Evolutionary conservation across 2,888 invertebrate genomes (phyloP), one percentile per base, ranked within the genome.

Genomic region (Hipparchia sbordonii): DNA sequence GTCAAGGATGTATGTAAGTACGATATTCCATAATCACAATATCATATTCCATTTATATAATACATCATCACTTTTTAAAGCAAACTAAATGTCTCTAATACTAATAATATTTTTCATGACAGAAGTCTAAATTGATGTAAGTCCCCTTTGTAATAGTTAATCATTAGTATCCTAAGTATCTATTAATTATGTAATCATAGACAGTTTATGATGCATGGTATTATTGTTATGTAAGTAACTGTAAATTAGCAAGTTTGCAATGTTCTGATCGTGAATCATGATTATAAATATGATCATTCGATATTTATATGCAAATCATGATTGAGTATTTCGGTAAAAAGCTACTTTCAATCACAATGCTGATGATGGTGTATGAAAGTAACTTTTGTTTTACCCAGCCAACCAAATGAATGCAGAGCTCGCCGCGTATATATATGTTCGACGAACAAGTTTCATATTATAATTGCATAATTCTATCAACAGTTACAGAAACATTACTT

Each of bases 1-100:
- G 66, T 72, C 79, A 68, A 78, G 80, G 80, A 80, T 73, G 69
- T 74, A 76, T 71, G 80, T 81, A 76, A 81, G 80, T 80, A 76
- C 73, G 68, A 71, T 69, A 61, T 71, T 63, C 59, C 68, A 63
- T 69, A 66, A 45, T 48, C 69, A 71, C 75, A 52, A 63, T 69
- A 51, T 67, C 75, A 73, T 70, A 52, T 73, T 66, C 62, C 69
- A 69, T 69, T 60, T 72, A 66, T 65, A 33, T 52, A 12, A 6
- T 69, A 13, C 67, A n/a, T 46, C 68, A 71, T 71, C 75, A 75
- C 73, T 63, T 66, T 70, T 71, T 65, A 71, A 52, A 62, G 54
- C n/a, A 46, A 51, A 51, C 10, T 68, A 13, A 33, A 10, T 46
- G 10, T 61, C n/a, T 60, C 23, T 13, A 52, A 51, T 60, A 45